These are phyloP conservation scores for Nomada goodeniana DNA, from an alignment of 2,888 invertebrate genomes.

Conservation along the genomic window DNA sequence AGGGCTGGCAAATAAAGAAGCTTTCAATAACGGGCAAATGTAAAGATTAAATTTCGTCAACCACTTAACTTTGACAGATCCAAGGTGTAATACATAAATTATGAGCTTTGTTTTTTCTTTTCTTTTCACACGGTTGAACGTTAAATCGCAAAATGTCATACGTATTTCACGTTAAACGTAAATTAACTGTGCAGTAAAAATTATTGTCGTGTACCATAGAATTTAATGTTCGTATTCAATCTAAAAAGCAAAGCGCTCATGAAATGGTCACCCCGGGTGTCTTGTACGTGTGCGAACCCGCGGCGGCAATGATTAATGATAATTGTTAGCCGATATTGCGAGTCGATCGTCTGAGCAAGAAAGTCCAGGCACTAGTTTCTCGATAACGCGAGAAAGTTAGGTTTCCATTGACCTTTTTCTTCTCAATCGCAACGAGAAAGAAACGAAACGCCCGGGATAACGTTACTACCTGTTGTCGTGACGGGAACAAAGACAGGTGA, in stretches of 20 bases:
- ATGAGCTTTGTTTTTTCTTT: too few relatives aligned
- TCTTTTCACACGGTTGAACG: too few relatives aligned
- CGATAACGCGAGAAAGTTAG: conserved; percentile 6
- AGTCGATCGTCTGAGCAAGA: not conserved
- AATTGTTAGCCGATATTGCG: not conserved
- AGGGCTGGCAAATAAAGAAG: not conserved
- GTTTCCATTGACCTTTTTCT: conserved; percentile 3
- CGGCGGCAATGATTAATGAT: not conserved
- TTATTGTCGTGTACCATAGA: too few relatives aligned
- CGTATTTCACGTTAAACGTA: not conserved
- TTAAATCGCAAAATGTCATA: too few relatives aligned
- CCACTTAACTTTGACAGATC: too few relatives aligned
- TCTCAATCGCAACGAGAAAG: conserved; percentile 3
- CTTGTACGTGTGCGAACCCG: not conserved
- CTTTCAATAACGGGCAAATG: not conserved
- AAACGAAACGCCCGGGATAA: not conserved
- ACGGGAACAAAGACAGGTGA: not conserved
- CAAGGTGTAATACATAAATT: too few relatives aligned
- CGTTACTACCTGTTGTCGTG: conserved; percentile 4
- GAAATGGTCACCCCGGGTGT: not conserved
- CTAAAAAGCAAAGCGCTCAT: not conserved
- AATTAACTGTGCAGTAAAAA: not conserved
- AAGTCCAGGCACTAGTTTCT: not conserved
- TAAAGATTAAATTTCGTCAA: not conserved
- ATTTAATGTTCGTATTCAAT: not conserved